Percentiles rank a stretch among this genome's conserved stretches.
Conservation (phyloP, 2,797 vertebrate genomes). For the Amblyopsis hoosieri region DNA sequence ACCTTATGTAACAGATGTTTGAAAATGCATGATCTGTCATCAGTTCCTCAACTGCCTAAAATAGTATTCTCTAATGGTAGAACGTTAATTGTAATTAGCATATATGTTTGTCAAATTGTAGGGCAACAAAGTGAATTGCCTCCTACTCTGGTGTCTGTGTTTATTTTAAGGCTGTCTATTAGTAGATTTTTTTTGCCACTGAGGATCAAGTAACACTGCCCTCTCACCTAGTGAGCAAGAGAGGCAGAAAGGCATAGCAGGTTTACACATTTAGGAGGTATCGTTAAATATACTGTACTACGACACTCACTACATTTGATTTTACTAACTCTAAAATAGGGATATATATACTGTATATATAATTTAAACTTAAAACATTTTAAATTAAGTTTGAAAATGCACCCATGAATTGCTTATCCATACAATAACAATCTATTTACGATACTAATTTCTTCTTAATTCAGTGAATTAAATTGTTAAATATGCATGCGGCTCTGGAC, state of each 20-base stretch:
- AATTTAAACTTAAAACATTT: not conserved
- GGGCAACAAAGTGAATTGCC: conserved; percentile 17
- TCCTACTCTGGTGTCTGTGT: conserved; percentile 31
- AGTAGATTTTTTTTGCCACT: conserved; percentile 47
- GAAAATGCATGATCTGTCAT: not conserved
- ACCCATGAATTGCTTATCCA: too few species aligned
- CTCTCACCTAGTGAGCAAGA: conserved; percentile 50
- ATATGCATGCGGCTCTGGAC: too few species aligned
- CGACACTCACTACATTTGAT: too few species aligned
- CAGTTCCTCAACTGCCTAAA: not conserved
- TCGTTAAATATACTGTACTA: not conserved
- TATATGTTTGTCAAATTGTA: too few species aligned
- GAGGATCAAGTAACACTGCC: conserved; percentile 63
- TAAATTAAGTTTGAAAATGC: not conserved
- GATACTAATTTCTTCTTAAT: too few species aligned
- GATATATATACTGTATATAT: not conserved
- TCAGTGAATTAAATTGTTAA: too few species aligned
- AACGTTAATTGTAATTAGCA: not conserved
- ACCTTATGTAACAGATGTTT: too few species aligned
- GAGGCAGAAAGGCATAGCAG: conserved; percentile 14
- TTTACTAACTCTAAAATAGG: not conserved
- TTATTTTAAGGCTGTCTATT: conserved; percentile 73
- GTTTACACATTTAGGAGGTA: not conserved
- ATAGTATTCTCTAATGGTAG: conserved; percentile 4
- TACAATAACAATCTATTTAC: too few species aligned